Evolutionary conservation across 2,797 vertebrate species (phyloP), one percentile per base, ranked within the genome.

Genomic region (Chrysocyon brachyurus): DNA sequence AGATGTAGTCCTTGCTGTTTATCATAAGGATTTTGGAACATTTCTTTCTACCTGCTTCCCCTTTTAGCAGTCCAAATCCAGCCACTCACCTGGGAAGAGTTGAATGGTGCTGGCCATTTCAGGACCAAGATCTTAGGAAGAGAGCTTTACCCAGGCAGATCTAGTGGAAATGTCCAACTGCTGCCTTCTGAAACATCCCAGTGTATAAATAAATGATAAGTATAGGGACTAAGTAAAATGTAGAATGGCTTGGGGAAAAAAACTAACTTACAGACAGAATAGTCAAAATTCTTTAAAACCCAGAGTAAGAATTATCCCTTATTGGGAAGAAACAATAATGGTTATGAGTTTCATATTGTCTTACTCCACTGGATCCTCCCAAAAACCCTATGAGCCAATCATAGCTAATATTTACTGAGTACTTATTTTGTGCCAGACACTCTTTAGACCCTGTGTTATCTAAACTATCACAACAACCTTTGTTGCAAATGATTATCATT

Each of bases 231-330:
- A 87, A 75, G 28, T 84, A 77, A 77, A 46, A n/a, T 78, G 2
- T 87, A 91, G 54, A 86, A 87, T 93, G 93, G 2, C 10, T 87
- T 81, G 21, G 56, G 86, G 84, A 57, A 31, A 77, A 84, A 70
- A 17, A 31, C 19, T 6, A 57, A 91, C 15, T 87, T 91, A 40
- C 7, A 96, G 83, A 57, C 9, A 72, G 28, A 36, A 46, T 56
- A 84, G 54, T 78, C 24, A 94, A 95, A 88, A 90, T 94, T 97
- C 92, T 97, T 97, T 87, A 94, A 77, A 88, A 93, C 70, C 52
- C 77, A 61, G 26, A 59, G 28, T 93, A 31, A 97, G 64, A 96
- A 96, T 93, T 56, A 66, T 16, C 11, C 2, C 24, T 7, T 68
- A 28, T 26, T 12, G 9, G 54, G 16, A 94, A 12, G 6, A 5